Conservation (phyloP, 2,113 vertebrate species). For the Cyrtonyx montezumae region DNA sequence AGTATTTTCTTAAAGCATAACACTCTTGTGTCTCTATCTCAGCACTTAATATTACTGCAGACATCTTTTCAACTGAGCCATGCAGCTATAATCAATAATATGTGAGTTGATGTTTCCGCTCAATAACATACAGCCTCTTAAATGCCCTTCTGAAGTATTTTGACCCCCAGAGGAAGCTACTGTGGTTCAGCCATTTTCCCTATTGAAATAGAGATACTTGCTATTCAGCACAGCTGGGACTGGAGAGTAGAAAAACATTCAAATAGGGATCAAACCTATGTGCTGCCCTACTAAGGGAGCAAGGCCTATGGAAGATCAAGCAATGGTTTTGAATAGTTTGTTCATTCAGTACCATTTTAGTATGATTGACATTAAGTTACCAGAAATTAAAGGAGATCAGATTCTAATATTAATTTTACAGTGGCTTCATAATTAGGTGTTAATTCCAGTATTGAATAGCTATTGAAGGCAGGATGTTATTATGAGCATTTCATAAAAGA, state of each 20-base stretch:
- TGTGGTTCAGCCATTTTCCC: slow-evolving; percentile 40
- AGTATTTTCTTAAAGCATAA: slow-evolving; percentile 21
- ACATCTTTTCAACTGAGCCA: slow-evolving; percentile 25
- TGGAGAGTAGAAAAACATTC: slow-evolving; percentile 1
- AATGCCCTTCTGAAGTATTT: slow-evolving; percentile 54
- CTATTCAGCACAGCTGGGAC: slow-evolving; percentile 59
- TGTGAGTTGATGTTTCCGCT: slow-evolving; percentile 62
- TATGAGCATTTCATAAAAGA: not conserved
- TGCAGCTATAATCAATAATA: slow-evolving; percentile 54
- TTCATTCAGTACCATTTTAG: slow-evolving; percentile 8
- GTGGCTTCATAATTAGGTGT: not conserved
- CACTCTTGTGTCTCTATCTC: not conserved
- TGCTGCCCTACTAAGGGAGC: not conserved
- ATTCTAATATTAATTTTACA: not conserved
- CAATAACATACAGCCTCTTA: slow-evolving; percentile 41
- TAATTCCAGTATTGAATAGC: not conserved
- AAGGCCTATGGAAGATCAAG: slow-evolving; percentile 5
- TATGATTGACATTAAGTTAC: not conserved
- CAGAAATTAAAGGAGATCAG: not conserved
- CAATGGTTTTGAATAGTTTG: slow-evolving; percentile 37
- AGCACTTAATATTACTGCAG: slow-evolving; percentile 46
- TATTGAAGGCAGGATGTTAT: not conserved
- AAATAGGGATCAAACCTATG: slow-evolving; percentile 8
- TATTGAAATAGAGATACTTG: slow-evolving; percentile 55
- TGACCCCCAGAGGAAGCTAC: slow-evolving; percentile 58